Conservation (phyloP, 2,113 vertebrate species). For the Helogale parvula region DNA sequence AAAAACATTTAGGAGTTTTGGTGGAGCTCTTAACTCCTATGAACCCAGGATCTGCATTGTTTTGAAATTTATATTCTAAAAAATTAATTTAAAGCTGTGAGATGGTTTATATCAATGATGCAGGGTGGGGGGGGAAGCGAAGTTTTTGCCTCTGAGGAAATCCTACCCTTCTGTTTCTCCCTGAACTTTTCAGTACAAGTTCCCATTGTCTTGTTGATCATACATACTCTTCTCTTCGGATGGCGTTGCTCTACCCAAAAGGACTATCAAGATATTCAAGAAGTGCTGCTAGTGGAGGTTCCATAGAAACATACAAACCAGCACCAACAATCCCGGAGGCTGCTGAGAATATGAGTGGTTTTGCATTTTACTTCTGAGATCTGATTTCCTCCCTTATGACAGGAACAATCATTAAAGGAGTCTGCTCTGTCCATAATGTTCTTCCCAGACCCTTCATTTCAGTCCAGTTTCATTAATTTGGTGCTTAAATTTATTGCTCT, state of each 20-base stretch:
- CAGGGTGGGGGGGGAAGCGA: neutral
- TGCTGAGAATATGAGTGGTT: neutral
- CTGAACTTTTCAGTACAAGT: neutral
- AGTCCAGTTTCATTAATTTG: conserved; percentile 68
- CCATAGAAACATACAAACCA: neutral
- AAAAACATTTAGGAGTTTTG: neutral
- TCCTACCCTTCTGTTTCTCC: neutral
- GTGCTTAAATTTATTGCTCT: conserved; percentile 71
- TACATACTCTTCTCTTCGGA: neutral
- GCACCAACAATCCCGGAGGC: neutral
- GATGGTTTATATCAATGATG: neutral
- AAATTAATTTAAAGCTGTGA: neutral
- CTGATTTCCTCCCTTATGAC: conserved; percentile 50
- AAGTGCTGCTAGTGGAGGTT: conserved; percentile 22
- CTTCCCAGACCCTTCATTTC: conserved; percentile 57
- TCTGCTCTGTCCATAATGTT: conserved; percentile 35
- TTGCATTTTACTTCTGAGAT: conserved; percentile 37
- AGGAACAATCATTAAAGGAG: conserved; percentile 46
- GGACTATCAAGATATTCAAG: conserved; percentile 5
- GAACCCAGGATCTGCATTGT: neutral
- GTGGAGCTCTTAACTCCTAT: neutral
- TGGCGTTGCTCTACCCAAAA: neutral
- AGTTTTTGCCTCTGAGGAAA: neutral
- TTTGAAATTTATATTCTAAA: neutral
- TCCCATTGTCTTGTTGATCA: neutral